Percentiles rank a stretch among this genome's conserved stretches.
phyloP scores from a whole-genome alignment of 2,888 invertebrate genomes.

The Tiliacea aurago region DNA sequence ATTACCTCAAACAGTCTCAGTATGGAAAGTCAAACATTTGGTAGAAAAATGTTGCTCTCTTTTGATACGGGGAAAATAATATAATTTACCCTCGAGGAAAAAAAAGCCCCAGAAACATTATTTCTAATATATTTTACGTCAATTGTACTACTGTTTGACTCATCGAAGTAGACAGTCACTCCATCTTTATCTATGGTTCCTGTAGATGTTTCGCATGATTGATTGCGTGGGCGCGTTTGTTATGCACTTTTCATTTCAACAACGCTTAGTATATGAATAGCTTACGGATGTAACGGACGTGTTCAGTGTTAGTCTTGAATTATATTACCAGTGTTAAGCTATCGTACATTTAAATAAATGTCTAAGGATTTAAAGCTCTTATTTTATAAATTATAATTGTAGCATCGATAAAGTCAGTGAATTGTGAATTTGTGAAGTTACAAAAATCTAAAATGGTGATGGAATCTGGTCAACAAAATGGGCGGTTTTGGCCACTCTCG shows the following conservation, averaged over 20 bases:
- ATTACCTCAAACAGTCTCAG: not conserved
- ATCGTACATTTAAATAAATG: slow-evolving; percentile 19
- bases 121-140: slow-evolving; percentile 34
- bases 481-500: slow-evolving; percentile 87
- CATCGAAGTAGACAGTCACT: slow-evolving; percentile 71
- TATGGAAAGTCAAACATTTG: not conserved
- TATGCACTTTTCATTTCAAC: slow-evolving; percentile 73
- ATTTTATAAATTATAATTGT: slow-evolving; percentile 16
- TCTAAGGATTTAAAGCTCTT: slow-evolving; percentile 55
- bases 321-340: slow-evolving; percentile 28
- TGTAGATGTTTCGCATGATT: slow-evolving; percentile 73
- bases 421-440: slow-evolving; percentile 65
- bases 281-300: slow-evolving; percentile 75
- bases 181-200: slow-evolving; percentile 73
- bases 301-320: slow-evolving; percentile 50
- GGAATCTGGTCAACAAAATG: slow-evolving; percentile 84
- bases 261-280: slow-evolving; percentile 75
- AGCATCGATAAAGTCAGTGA: slow-evolving; percentile 78
- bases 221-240: slow-evolving; percentile 71
- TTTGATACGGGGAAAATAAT: slow-evolving; percentile 22
- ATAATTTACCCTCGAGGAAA: slow-evolving; percentile 16
- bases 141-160: slow-evolving; percentile 63
- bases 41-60: not conserved
- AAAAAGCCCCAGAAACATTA: not conserved
- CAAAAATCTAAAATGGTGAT: slow-evolving; percentile 84